Evolutionary conservation across 2,888 invertebrate species (phyloP), one percentile per base, ranked within the genome.

Genomic region (Ophraella communa): DNA sequence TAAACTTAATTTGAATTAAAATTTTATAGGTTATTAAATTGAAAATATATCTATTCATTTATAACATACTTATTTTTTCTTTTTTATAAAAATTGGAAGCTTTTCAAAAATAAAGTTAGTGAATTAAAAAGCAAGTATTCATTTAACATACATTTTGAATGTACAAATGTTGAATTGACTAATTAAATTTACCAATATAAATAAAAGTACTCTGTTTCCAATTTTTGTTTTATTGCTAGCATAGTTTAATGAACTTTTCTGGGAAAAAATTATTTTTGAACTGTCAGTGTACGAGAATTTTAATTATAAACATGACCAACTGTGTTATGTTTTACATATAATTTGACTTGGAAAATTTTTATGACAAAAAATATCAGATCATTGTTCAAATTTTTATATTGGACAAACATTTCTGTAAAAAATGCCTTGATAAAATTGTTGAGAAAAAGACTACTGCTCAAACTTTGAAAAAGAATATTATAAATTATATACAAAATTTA

Each of bases 1-100:
- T n/a, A n/a, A n/a, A n/a, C n/a, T n/a, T n/a, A n/a, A n/a, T n/a
- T n/a, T n/a, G n/a, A n/a, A n/a, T n/a, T n/a, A n/a, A n/a, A n/a
- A n/a, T n/a, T n/a, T n/a, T n/a, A n/a, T n/a, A n/a, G n/a, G n/a
- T n/a, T n/a, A n/a, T n/a, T n/a, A n/a, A n/a, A n/a, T n/a, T n/a
- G n/a, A 11, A 51, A 27, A 49, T 14, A 49, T 49, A 2, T 24
- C n/a, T 14, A 24, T 24, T 24, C 24, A 49, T 14, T 24, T 11
- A 49, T 27, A 24, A 24, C 49, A 51, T 27, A 27, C 8, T 30
- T 17, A 17, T 51, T 24, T 49, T 49, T 18, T 10, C 1, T 20
- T 49, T 49, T 51, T 51, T 51, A 27, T 51, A 51, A 27, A 51
- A 30, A 51, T 27, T 51, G 49, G 49, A 51, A 51, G 27, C 14